Base-by-base conservation (phyloP, 2,113 vertebrate species). In the Anolis sagrei region DNA sequence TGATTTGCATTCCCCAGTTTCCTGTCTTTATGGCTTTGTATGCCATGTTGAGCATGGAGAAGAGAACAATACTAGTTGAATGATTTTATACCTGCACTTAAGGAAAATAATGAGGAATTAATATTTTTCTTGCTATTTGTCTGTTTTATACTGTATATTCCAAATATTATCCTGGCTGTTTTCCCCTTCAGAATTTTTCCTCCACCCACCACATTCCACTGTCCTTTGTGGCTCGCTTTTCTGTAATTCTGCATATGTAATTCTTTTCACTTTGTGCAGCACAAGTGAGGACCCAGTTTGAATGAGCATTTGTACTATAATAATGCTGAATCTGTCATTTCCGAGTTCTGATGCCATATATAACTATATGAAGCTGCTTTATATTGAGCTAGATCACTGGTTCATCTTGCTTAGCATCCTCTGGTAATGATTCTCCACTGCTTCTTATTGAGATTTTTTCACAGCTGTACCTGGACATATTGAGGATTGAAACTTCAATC, bases 161-260 rank as follows among this genome's bases (percentile, higher is more conserved):
- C 61, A 79, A 36, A 78, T 39, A 51, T 29, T 69, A 16, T 72
- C 58, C 51, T 18, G 70, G 32, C 19, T 61, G 13, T 36, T 34
- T 54, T 23, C 32, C 51, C 14, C 23, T n/a, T 19, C 69, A 49
- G 64, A 79, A 78, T 39, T 58, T 70, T 85, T 78, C 51, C 27
- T 78, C 64, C 64, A 85, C 64, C 48, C 76, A 85, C 75, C 64
- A 78, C 76, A 79, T 85, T 78, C 76, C 83, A 78, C 32, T 70
- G 83, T 58, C 32, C 48, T 70, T 79, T 85, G 64, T 70, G 32
- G 64, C 69, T 75, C 39, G 44, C 8, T 75, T 81, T 79, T 36
- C 7, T 86, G 78, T 74, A 19, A 79, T 62, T 49, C 36, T 49
- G n/a, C n/a, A n/a, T 49, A 64, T 51, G 21, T 62, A 44, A 32